Evolutionary conservation across 2,888 invertebrate genomes (phyloP).

Genomic region (Amitus sp.): DNA sequence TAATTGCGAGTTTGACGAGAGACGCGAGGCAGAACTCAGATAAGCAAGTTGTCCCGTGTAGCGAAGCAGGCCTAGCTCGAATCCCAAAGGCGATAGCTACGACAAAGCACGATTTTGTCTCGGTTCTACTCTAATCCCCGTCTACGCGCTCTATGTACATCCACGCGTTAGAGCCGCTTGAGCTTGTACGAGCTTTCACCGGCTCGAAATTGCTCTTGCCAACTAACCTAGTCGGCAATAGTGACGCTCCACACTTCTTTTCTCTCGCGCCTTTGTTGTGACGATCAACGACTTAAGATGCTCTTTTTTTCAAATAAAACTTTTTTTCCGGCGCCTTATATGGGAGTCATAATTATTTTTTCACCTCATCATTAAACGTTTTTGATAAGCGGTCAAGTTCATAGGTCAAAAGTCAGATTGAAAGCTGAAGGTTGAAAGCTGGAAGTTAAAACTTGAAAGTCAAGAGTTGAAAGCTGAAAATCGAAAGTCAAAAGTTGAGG

Average conservation of each 20-base stretch:
- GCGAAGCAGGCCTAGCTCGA: slow-evolving; percentile 12
- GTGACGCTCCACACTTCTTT: slow-evolving; percentile 23
- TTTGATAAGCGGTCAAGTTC: too few species aligned
- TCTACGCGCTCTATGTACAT: slow-evolving; percentile 19
- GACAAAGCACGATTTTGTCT: slow-evolving; percentile 13
- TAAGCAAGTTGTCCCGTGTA: slow-evolving; percentile 26
- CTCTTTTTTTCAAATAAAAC: too few species aligned
- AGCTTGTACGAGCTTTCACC: slow-evolving; percentile 19
- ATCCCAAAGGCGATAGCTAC: slow-evolving; percentile 7
- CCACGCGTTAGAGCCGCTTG: slow-evolving; percentile 19
- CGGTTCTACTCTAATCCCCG: slow-evolving; percentile 23
- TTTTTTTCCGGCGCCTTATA: too few species aligned
- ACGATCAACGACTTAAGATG: slow-evolving; percentile 11
- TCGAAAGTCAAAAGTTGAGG: too few species aligned
- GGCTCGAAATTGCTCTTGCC: slow-evolving; percentile 18
- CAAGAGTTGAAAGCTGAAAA: too few species aligned
- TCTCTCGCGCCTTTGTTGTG: slow-evolving; percentile 17
- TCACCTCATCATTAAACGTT: too few species aligned
- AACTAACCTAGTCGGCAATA: slow-evolving; percentile 21
- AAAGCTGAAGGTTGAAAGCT: too few species aligned
- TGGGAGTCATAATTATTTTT: too few species aligned
- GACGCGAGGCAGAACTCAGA: slow-evolving; percentile 18
- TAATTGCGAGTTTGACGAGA: slow-evolving; percentile 22
- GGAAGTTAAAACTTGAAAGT: too few species aligned
- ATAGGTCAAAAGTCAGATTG: too few species aligned